A percentile compares a stretch with the other conserved stretches of the same genome.
Evolutionary conservation across 2,888 invertebrate species (phyloP).

Genomic region (Drosophila paucipuncta): DNA sequence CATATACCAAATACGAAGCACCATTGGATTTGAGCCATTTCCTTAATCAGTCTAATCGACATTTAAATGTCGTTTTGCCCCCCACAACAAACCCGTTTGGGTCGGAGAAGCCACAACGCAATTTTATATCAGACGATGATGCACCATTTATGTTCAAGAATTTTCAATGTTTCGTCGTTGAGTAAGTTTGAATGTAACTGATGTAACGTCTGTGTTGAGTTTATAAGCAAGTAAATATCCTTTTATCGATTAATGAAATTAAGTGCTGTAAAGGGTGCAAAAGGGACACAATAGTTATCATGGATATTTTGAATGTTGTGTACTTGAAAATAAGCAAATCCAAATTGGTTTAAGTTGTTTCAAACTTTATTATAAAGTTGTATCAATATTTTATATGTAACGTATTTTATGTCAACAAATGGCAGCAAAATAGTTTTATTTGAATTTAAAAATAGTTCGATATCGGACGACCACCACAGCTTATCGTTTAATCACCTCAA

Average conservation of each 20-base stretch:
- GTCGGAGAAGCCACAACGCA: constrained; percentile 90
- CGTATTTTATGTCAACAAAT: neutral
- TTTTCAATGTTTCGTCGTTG: constrained; percentile 87
- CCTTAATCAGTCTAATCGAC: constrained; percentile 86
- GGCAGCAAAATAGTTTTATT: neutral
- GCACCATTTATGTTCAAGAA: constrained; percentile 91
- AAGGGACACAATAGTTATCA: neutral
- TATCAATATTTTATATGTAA: neutral
- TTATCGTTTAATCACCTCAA: neutral
- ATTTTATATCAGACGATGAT: constrained; percentile 90
- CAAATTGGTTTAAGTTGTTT: neutral
- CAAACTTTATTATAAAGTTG: neutral
- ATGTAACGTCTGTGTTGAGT: neutral
- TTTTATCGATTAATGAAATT: neutral
- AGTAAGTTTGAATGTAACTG: constrained; percentile 60
- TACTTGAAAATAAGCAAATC: neutral
- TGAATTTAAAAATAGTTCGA: neutral
- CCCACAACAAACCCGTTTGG: constrained; percentile 89
- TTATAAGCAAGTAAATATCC: constrained; percentile 4
- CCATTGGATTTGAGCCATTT: constrained; percentile 88
- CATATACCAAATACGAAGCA: constrained; percentile 89
- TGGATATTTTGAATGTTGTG: neutral
- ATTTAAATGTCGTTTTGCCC: constrained; percentile 86
- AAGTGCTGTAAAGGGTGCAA: constrained; percentile 6
- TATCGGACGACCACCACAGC: constrained; percentile 40